These are phyloP conservation scores for Phoronis australis DNA, from an alignment of 2,888 invertebrate genomes.

Conservation along the genomic window DNA sequence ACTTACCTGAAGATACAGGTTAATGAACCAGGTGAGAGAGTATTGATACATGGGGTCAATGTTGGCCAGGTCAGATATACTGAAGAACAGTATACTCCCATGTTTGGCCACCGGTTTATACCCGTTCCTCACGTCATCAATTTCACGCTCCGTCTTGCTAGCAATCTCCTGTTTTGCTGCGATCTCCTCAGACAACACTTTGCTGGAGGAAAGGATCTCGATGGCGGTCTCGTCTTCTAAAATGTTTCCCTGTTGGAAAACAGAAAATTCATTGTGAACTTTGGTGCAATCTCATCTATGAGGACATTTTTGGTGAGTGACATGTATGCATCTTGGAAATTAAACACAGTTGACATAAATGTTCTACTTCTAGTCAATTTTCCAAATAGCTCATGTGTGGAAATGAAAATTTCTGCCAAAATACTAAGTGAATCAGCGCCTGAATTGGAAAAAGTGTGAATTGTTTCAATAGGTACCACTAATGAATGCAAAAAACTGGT, in stretches of 20 bases:
- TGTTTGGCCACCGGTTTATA: slow-evolving; percentile 51
- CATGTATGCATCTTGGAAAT: not conserved
- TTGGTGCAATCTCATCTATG: not conserved
- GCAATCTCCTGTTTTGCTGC: slow-evolving; percentile 79
- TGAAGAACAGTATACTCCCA: slow-evolving; percentile 74
- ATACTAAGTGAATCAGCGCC: too few species aligned
- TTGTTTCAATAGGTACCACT: too few species aligned
- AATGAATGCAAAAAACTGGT: too few species aligned
- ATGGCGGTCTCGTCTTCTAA: slow-evolving; percentile 92
- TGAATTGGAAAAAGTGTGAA: too few species aligned
- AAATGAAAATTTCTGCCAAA: too few species aligned
- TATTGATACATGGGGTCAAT: slow-evolving; percentile 96
- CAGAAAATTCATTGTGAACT: not conserved
- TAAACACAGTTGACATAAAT: too few species aligned
- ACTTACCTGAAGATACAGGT: slow-evolving; percentile 66
- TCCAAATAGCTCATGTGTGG: too few species aligned
- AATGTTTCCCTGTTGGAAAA: slow-evolving; percentile 68
- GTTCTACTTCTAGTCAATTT: too few species aligned
- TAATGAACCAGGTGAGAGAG: slow-evolving; percentile 86
- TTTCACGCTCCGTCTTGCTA: slow-evolving; percentile 56
- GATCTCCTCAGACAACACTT: slow-evolving; percentile 74
- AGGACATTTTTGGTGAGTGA: not conserved
- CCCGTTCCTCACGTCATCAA: slow-evolving; percentile 47
- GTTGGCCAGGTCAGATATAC: slow-evolving; percentile 79
- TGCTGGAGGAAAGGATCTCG: slow-evolving; percentile 73